Evolutionary conservation across 2,888 invertebrate species (phyloP).

Genomic region (Venustoraphidia nigricollis): DNA sequence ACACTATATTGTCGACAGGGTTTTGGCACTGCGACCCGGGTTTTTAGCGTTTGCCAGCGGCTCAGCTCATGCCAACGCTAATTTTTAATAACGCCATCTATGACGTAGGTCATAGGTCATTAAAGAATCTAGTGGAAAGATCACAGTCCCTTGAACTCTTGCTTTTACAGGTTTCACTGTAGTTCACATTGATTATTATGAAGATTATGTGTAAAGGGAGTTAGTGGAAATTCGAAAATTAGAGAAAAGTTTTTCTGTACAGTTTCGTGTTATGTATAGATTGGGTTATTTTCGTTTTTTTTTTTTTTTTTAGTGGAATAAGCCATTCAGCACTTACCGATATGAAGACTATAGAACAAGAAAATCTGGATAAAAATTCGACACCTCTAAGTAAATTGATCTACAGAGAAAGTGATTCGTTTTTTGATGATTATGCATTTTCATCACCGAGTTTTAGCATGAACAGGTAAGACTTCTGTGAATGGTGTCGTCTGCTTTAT

Average conservation of each 20-base stretch:
- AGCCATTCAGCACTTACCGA: slow-evolving; percentile 80
- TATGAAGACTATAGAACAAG: slow-evolving; percentile 85
- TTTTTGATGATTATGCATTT: slow-evolving; percentile 32
- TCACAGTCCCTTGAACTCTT: too few species aligned
- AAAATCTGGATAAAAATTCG: slow-evolving; percentile 35
- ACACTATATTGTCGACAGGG: too few species aligned
- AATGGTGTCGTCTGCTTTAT: neutral
- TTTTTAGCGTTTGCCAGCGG: too few species aligned
- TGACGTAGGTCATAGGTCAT: too few species aligned
- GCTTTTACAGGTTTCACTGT: too few species aligned
- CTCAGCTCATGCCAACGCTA: too few species aligned
- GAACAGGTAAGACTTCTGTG: slow-evolving; percentile 31
- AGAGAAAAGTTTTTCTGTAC: neutral
- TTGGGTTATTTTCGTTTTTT: neutral
- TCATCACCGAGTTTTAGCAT: slow-evolving; percentile 40
- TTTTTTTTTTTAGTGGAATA: slow-evolving; percentile 36
- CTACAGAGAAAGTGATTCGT: slow-evolving; percentile 28
- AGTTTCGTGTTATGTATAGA: neutral
- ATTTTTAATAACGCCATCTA: too few species aligned
- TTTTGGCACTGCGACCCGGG: too few species aligned
- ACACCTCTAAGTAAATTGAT: slow-evolving; percentile 24
- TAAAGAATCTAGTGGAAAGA: too few species aligned
- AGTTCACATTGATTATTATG: too few species aligned
- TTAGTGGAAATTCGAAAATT: slow-evolving; percentile 1
- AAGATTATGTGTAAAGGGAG: too few species aligned